Evolutionary conservation across 2,113 vertebrate genomes (phyloP).

Genomic region (Columba janthina): DNA sequence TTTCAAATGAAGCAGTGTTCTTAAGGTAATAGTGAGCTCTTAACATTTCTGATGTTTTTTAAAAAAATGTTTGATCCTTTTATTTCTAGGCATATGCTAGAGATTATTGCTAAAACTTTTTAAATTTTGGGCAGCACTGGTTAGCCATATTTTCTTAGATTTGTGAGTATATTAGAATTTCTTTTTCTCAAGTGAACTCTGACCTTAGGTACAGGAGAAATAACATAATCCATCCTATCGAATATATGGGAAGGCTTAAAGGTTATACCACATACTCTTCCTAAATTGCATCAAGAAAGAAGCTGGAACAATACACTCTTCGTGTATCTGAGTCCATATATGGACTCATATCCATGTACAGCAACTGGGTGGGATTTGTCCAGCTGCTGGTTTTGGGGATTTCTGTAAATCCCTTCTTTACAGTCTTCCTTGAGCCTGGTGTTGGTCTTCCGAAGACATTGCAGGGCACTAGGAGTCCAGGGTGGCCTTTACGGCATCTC

Average conservation of each 20-base stretch:
- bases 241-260: background rate
- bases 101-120: background rate
- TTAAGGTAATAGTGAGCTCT: background rate
- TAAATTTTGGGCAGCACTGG: background rate
- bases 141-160: background rate
- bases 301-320: background rate
- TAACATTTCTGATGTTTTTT: background rate
- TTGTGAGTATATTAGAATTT: background rate
- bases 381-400: background rate
- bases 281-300: background rate
- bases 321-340: background rate
- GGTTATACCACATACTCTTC: background rate
- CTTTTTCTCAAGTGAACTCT: background rate
- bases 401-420: background rate
- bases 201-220: background rate
- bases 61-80: background rate
- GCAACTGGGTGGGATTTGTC: background rate
- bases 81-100: background rate
- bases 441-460: background rate
- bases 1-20: background rate
- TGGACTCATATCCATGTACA: background rate
- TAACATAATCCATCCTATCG: background rate
- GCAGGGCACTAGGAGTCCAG: background rate
- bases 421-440: background rate
- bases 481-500: background rate